phyloP scores from a whole-genome alignment of 2,797 vertebrate genomes.

The Tamandua tetradactyla region DNA sequence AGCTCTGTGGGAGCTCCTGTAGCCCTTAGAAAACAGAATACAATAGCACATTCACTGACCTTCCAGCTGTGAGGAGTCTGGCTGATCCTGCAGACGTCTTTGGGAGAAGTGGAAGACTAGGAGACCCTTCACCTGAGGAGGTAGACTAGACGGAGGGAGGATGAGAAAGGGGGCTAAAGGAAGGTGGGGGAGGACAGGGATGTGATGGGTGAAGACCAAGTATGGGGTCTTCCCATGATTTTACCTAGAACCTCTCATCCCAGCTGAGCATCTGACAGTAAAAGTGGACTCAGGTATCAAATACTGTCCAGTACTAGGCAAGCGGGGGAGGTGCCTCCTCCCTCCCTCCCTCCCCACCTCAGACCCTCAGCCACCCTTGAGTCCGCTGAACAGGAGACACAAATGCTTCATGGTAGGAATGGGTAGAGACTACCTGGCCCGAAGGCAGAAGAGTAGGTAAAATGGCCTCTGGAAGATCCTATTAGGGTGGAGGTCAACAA shows the following conservation, averaged over 20 bases:
- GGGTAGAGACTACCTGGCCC: neutral
- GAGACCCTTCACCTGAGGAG: neutral
- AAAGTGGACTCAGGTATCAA: neutral
- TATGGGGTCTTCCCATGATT: neutral
- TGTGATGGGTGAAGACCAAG: neutral
- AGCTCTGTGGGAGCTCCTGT: neutral
- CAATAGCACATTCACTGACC: neutral
- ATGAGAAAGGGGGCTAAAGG: neutral
- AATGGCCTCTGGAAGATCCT: neutral
- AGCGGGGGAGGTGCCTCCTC: neutral
- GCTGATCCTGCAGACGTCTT: neutral
- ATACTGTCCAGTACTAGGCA: neutral
- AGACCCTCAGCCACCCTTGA: rapidly evolving
- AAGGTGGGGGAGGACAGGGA: neutral
- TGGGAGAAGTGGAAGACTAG: neutral
- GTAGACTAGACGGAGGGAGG: neutral
- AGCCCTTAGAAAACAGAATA: neutral
- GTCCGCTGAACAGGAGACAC: neutral
- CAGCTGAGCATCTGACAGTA: neutral
- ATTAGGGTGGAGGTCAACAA: neutral
- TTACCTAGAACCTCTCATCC: neutral
- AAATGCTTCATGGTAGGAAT: neutral
- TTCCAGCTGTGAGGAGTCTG: neutral
- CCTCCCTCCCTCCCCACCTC: neutral
- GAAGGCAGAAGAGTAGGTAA: neutral